Base-by-base conservation (phyloP, 1,140 invertebrate species). In the Maconellicoccus hirsutus region DNA sequence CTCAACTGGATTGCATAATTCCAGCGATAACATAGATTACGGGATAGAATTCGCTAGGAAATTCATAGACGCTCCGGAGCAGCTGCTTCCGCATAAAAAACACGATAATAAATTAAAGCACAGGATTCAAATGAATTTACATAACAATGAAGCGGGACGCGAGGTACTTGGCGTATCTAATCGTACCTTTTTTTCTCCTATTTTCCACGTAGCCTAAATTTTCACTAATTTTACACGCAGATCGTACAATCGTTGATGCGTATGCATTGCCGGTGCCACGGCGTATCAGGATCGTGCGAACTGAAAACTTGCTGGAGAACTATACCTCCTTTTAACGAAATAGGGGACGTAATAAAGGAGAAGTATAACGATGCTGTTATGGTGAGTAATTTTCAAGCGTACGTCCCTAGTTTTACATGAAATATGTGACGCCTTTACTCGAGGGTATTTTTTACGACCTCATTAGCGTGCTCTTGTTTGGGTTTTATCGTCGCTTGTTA, bases 221-320 rank as follows among this genome's bases (percentile, higher is more conserved):
- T n/a, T n/a, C n/a, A n/a, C n/a, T n/a, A n/a, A n/a, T 61, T 61
- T 70, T 52, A 16, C 19, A 33, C 39, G 39, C 73, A 84, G 83
- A 82, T 81, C 19, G 82, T 84, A 23, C 82, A 82, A 72, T 80
- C 81, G 70, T 83, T 83, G 72, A 76, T 86, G 74, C 81, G 80
- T 70, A 77, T 84, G 70, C 82, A 86, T 75, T 97, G 94, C 82
- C 95, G 95, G 80, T 98, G 95, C 78, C 94, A 97, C 79, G 95
- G 95, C 14, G 92, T 97, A 21, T 95, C 93, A 71, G 94, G 94
- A 2, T 93, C 93, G 39, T 98, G 94, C 78, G 92, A 92, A 2
- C 84, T 96, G 79, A 89, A 91, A 77, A 97, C 94, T 1, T 98
- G 95, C 80, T 98, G 95, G 94, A 86, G 88, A 77, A 92, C 90